Percentiles rank a stretch among this genome's conserved stretches.
Conservation (phyloP, 2,113 vertebrate genomes). For the Sclerurus mexicanus region DNA sequence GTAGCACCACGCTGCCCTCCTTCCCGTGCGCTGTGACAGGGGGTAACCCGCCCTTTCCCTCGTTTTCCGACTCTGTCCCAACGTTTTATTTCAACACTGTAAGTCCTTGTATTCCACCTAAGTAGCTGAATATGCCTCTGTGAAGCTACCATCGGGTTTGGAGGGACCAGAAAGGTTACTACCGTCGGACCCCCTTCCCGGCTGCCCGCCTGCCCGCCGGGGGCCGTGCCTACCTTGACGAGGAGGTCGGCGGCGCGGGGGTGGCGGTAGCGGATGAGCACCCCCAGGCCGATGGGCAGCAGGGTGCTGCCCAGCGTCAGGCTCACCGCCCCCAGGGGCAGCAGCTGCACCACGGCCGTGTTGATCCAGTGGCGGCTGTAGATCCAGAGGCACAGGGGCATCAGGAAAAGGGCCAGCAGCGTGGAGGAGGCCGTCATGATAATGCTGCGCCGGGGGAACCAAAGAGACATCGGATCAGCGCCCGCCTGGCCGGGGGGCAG, state of each 20-base stretch:
- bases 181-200: neutral
- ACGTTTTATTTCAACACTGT: neutral
- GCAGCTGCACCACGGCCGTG: conserved; percentile 87
- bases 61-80: fast-evolving
- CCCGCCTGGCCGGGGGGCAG: neutral
- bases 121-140: neutral
- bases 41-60: neutral
- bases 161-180: neutral
- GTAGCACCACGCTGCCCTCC: fast-evolving
- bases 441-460: conserved; percentile 75
- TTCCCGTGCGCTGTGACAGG: fast-evolving
- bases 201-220: neutral
- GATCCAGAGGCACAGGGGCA: conserved; percentile 96
- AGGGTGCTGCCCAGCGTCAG: conserved; percentile 94
- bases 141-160: neutral
- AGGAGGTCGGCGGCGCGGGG: conserved; percentile 85
- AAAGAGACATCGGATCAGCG: neutral
- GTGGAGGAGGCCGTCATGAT: conserved; percentile 98
- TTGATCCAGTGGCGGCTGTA: conserved; percentile 96
- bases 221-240: conserved; percentile 82
- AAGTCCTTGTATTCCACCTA: neutral
- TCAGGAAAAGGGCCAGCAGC: conserved; percentile 88
- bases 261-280: conserved; percentile 85
- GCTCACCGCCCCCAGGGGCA: conserved; percentile 91
- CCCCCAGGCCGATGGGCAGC: conserved; percentile 89